Evolutionary conservation across 2,888 invertebrate species (phyloP).

Genomic region (Acanthococcus lagerstroemiae): DNA sequence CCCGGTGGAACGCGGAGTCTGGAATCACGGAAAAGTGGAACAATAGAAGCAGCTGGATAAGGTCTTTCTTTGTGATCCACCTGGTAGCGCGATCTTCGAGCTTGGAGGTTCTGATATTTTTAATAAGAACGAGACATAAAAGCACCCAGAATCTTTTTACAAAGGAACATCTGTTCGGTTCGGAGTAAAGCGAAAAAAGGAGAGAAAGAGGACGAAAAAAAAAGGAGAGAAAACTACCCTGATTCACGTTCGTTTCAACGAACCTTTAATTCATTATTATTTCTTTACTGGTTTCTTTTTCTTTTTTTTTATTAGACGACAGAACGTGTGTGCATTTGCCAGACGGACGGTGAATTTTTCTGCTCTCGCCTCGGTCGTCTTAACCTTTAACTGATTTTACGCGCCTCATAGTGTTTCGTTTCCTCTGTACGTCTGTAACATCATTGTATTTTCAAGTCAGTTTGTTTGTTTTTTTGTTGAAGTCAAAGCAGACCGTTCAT

Average conservation of each 20-base stretch:
- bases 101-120: slow-evolving; percentile 18
- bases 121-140: slow-evolving; percentile 22
- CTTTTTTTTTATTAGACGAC: not conserved
- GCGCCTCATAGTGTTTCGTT: too few species aligned
- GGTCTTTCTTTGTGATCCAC: not conserved
- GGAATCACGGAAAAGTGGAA: slow-evolving; percentile 1
- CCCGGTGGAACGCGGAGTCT: too few species aligned
- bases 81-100: slow-evolving; percentile 16
- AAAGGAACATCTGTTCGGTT: slow-evolving; percentile 27
- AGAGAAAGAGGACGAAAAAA: not conserved
- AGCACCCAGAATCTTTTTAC: slow-evolving; percentile 19
- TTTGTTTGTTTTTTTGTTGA: not conserved
- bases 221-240: not conserved
- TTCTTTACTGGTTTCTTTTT: too few species aligned
- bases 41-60: slow-evolving; percentile 6
- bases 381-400: too few species aligned
- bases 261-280: not conserved
- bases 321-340: too few species aligned
- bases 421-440: too few species aligned
- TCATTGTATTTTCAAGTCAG: not conserved
- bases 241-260: not conserved
- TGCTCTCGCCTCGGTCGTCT: too few species aligned
- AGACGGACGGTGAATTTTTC: too few species aligned
- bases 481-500: not conserved
- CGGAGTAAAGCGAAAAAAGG: not conserved